Base-by-base conservation (phyloP, 2,888 invertebrate genomes). In the Argyra leucocephala region DNA sequence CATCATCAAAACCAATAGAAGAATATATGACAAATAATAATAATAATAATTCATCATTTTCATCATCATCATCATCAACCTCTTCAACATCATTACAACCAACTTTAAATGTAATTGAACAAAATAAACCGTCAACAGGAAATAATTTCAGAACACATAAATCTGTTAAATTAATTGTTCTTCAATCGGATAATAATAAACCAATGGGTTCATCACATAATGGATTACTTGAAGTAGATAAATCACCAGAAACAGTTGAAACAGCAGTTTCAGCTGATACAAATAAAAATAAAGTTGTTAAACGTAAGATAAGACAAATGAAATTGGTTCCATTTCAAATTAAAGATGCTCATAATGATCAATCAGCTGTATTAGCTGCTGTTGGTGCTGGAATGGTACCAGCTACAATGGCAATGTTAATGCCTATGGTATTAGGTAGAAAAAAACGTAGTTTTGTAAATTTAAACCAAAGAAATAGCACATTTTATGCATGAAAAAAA, bases 391-490 rank as follows among this genome's bases (percentile, higher is more conserved):
- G 90, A 0, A 88, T 90, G 86, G 82, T 90, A 22, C 90, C 90
- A 7, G 90, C 89, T 0, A 88, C 90, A 0, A 88, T 90, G 86
- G 90, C 89, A 0, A 88, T 90, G 86, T 82, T 90, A 70, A 86
- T 90, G 57, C 90, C 90, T 0, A 86, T 90, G 84, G 86, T 89
- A 76, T 80, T 90, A 67, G 87, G 87, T n/a, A 78, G 83, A 61
- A 81, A 67, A 65, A 66, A 65, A 58, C 63, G 70, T 10, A 63
- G 57, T 21, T n/a, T 63, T 23, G 1, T 62, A 18, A 31, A 18
- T n/a, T 5, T 12, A 18, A 59, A 59, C 18, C 22, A 58, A 58
- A 58, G 22, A 22, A 22, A 58, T 58, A 22, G 22, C 22, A 23
- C 22, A 3, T 22, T 58, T 22, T 22, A 12, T 10, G 58, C n/a